Conservation (phyloP, 2,888 invertebrate genomes). For the Andrena hattorfiana region DNA sequence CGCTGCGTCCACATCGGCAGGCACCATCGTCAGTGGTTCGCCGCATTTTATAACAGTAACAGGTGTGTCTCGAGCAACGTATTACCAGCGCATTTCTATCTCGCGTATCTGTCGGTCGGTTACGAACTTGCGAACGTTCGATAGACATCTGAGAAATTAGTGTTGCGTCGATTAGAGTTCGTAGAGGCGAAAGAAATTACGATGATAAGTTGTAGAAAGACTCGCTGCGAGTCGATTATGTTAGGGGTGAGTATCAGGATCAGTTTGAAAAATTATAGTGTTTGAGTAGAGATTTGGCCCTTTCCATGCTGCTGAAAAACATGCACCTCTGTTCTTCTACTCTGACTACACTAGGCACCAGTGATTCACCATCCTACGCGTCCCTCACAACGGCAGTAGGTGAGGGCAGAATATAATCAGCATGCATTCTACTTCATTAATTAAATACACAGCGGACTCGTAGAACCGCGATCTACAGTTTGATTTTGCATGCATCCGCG, state of each 20-base stretch:
- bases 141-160: neutral
- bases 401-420: slow-evolving; percentile 81
- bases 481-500: slow-evolving; percentile 45
- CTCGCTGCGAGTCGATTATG: slow-evolving; percentile 41
- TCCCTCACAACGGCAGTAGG: slow-evolving; percentile 86
- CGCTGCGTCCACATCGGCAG: slow-evolving; percentile 85
- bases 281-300: slow-evolving; percentile 78
- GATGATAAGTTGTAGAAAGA: slow-evolving; percentile 72
- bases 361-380: slow-evolving; percentile 86
- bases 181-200: neutral
- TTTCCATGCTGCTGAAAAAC: slow-evolving; percentile 79
- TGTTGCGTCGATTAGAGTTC: neutral
- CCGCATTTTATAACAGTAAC: slow-evolving; percentile 91
- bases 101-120: neutral
- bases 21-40: slow-evolving; percentile 84
- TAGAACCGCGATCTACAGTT: slow-evolving; percentile 24
- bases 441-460: slow-evolving; percentile 39
- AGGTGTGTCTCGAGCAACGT: slow-evolving; percentile 84
- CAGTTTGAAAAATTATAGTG: slow-evolving; percentile 72
- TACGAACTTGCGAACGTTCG: neutral
- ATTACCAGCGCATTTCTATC: neutral
- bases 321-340: slow-evolving; percentile 78
- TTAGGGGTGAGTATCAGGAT: slow-evolving; percentile 66
- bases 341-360: slow-evolving; percentile 82
- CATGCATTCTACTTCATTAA: slow-evolving; percentile 66